Evolutionary conservation across 2,888 invertebrate species (phyloP).

Genomic region (Volucella inflata): DNA sequence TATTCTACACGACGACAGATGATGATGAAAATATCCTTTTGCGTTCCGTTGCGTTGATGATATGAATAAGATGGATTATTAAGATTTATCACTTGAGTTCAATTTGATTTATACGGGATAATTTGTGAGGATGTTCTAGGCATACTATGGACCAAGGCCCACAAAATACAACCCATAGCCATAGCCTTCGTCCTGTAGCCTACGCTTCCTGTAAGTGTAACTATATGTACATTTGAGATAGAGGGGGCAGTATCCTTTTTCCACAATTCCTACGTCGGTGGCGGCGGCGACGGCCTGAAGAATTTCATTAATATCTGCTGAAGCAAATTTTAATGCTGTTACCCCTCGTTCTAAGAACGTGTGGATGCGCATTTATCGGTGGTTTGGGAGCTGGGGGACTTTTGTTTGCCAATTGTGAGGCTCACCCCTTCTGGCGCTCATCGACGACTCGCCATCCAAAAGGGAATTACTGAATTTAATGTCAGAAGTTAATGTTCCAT

Average conservation of each 20-base stretch:
- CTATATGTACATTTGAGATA: not conserved
- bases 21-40: constrained; percentile 73
- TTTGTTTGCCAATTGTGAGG: constrained; percentile 34
- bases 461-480: constrained; percentile 69
- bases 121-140: constrained; percentile 47
- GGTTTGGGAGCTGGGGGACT: constrained; percentile 26
- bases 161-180: too few relatives aligned
- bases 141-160: too few relatives aligned
- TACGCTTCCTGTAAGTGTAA: constrained; percentile 15
- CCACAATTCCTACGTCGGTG: constrained; percentile 13
- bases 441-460: constrained; percentile 36
- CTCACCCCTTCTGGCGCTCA: constrained; percentile 12
- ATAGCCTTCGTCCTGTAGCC: not conserved
- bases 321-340: constrained; percentile 67
- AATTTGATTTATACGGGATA: constrained; percentile 73
- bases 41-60: constrained; percentile 60
- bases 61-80: constrained; percentile 76
- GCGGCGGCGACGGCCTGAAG: not conserved
- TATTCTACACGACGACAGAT: constrained; percentile 72
- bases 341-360: constrained; percentile 8
- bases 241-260: not conserved
- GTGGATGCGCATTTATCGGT: constrained; percentile 4
- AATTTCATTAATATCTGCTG: constrained; percentile 73
- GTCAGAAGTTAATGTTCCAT: constrained; percentile 73
- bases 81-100: constrained; percentile 75